A percentile compares a stretch with the other conserved stretches of the same genome.
These are phyloP conservation scores for Enteromius treurensis DNA, from an alignment of 2,797 vertebrate genomes.

Conservation along the genomic window DNA sequence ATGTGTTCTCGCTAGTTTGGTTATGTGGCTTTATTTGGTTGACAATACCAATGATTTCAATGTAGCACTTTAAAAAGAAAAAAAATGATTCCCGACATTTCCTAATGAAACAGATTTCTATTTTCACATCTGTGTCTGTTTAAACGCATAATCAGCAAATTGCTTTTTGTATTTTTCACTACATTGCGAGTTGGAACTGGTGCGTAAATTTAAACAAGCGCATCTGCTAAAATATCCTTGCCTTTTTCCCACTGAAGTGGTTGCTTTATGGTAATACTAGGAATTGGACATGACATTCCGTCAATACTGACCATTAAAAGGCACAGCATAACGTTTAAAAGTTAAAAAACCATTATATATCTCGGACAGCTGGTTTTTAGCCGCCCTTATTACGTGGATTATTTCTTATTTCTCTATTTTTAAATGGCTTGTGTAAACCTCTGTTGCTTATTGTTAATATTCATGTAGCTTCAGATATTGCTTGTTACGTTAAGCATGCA, in stretches of 20 bases:
- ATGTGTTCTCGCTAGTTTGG: not conserved
- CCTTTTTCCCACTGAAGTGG: not conserved
- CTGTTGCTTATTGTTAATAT: conserved; percentile 20
- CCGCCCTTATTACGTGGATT: not conserved
- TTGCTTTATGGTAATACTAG: not conserved
- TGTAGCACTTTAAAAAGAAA: conserved; percentile 63
- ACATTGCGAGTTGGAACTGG: not conserved
- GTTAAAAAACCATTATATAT: not conserved
- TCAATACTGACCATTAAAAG: not conserved
- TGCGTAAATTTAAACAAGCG: not conserved
- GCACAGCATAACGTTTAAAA: no score
- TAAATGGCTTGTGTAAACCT: conserved; percentile 4
- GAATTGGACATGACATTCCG: not conserved
- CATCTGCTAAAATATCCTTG: not conserved
- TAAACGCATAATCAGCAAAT: not conserved
- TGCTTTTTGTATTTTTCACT: conserved; percentile 6
- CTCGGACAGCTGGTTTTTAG: not conserved
- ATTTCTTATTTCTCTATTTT: conserved; percentile 8
- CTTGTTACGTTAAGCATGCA: not conserved
- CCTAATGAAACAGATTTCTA: not conserved
- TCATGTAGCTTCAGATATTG: conserved; percentile 7
- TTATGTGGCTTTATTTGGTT: conserved; percentile 35
- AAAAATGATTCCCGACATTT: not conserved
- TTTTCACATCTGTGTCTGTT: conserved; percentile 17
- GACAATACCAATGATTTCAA: conserved; percentile 50